Conservation (phyloP, 2,113 vertebrate genomes). For the Chaetodon trifascialis region DNA sequence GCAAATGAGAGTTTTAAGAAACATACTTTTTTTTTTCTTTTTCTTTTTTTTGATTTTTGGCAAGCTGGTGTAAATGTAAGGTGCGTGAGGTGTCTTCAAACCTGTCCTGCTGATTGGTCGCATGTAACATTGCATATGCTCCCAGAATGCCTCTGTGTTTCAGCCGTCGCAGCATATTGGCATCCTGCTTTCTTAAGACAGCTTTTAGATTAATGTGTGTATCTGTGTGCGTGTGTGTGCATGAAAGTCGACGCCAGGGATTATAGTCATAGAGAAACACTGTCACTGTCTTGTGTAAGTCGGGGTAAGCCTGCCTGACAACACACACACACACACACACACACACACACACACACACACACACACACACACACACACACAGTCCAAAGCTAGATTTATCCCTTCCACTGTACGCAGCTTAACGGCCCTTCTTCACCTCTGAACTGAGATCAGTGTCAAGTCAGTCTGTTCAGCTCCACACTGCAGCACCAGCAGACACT, state of each 20-base stretch:
- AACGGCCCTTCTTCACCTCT: constrained; percentile 40
- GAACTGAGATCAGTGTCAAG: constrained; percentile 56
- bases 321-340: constrained; percentile 22
- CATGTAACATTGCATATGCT: constrained; percentile 11
- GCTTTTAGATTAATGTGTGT: constrained; percentile 53
- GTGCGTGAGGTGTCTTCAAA: not conserved
- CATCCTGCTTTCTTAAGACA: constrained; percentile 21
- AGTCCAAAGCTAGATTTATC: constrained; percentile 39
- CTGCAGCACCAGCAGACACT: constrained; percentile 17
- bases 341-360: constrained; percentile 28
- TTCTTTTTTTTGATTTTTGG: not conserved
- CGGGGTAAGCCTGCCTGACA: constrained; percentile 44
- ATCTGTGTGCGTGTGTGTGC: constrained; percentile 17
- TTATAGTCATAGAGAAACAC: constrained; percentile 50
- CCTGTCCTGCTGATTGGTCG: constrained; percentile 7
- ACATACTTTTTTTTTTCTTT: not conserved
- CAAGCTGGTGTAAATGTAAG: constrained; percentile 4
- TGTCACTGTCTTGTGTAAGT: constrained; percentile 43
- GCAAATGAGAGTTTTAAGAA: not conserved
- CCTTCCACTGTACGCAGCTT: constrained; percentile 36
- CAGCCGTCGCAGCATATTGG: constrained; percentile 18
- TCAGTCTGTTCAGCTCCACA: constrained; percentile 11
- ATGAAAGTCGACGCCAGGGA: constrained; percentile 36
- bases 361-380: constrained; percentile 24
- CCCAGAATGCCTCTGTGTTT: constrained; percentile 36